A percentile compares a stretch with the other conserved stretches of the same genome.
Conservation (phyloP, 2,888 invertebrate genomes). For the Agrotis clavis region DNA sequence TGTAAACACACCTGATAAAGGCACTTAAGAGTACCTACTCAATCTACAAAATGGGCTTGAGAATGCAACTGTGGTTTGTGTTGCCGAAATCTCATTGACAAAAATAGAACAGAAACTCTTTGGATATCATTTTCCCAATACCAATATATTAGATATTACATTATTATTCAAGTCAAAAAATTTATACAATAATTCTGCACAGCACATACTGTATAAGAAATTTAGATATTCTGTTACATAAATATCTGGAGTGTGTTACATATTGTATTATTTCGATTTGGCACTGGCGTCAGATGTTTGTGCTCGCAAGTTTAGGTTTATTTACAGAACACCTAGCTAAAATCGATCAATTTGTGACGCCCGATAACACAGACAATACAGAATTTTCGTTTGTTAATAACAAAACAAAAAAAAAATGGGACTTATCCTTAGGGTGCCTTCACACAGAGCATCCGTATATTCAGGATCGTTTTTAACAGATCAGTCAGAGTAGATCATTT, state of each 20-base stretch:
- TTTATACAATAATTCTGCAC: neutral
- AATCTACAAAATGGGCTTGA: too few species aligned
- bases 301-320: slow-evolving; percentile 7
- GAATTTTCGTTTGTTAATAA: neutral
- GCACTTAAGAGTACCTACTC: too few species aligned
- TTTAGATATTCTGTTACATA: neutral
- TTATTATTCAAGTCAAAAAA: too few species aligned
- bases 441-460: too few species aligned
- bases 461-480: too few species aligned
- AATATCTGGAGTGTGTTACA: neutral
- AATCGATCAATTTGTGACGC: neutral
- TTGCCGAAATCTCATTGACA: too few species aligned
- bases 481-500: too few species aligned
- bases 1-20: too few species aligned
- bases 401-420: neutral
- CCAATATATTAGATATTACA: too few species aligned
- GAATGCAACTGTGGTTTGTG: too few species aligned
- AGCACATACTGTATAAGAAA: neutral
- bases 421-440: neutral
- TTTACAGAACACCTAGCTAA: slow-evolving; percentile 13
- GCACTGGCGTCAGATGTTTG: neutral
- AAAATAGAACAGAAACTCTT: too few species aligned
- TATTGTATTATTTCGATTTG: slow-evolving; percentile 4
- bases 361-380: slow-evolving; percentile 1
- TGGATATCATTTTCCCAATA: too few species aligned